Percentiles rank a stretch among this genome's conserved stretches.
phyloP scores from a whole-genome alignment of 2,797 vertebrate genomes.

The Brachyrhaphis roseni region DNA sequence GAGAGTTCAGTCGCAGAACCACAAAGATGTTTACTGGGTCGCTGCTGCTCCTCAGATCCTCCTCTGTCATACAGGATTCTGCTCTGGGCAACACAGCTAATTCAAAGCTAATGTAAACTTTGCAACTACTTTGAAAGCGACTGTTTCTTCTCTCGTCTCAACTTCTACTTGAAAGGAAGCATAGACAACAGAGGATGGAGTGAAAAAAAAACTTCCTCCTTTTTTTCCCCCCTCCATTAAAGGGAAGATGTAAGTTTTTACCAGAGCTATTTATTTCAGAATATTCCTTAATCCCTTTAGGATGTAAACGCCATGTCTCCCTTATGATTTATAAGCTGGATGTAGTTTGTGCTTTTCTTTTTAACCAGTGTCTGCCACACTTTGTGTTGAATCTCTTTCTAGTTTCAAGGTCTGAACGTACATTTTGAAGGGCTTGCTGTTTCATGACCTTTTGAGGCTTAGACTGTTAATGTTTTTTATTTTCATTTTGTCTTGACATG shows the following conservation, averaged over 20 bases:
- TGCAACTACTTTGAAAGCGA: slow-evolving; percentile 44
- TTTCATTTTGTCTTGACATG: not conserved
- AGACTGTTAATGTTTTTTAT: not conserved
- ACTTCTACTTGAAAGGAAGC: slow-evolving; percentile 16
- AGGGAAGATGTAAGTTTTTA: not conserved
- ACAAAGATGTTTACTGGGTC: slow-evolving; percentile 39
- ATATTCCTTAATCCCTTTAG: not conserved
- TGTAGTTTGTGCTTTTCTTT: not conserved
- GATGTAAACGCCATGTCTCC: not conserved
- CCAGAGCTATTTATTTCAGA: not conserved
- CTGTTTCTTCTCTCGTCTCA: slow-evolving; percentile 58
- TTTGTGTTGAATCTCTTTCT: not conserved
- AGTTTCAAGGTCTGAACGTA: not conserved
- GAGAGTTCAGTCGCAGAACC: slow-evolving; percentile 16
- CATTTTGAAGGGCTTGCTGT: not conserved
- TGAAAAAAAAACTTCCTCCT: not conserved
- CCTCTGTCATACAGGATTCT: slow-evolving; percentile 50
- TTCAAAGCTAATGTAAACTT: slow-evolving; percentile 62
- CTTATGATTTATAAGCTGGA: not conserved
- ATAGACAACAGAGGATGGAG: not conserved
- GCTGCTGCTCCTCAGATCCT: slow-evolving; percentile 57
- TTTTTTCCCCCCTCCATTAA: not conserved
- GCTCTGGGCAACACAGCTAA: slow-evolving; percentile 50
- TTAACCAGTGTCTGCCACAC: not conserved
- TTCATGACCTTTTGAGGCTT: not conserved